Evolutionary conservation across 2,888 invertebrate genomes (phyloP).

Genomic region (Galerucella nymphaeae): DNA sequence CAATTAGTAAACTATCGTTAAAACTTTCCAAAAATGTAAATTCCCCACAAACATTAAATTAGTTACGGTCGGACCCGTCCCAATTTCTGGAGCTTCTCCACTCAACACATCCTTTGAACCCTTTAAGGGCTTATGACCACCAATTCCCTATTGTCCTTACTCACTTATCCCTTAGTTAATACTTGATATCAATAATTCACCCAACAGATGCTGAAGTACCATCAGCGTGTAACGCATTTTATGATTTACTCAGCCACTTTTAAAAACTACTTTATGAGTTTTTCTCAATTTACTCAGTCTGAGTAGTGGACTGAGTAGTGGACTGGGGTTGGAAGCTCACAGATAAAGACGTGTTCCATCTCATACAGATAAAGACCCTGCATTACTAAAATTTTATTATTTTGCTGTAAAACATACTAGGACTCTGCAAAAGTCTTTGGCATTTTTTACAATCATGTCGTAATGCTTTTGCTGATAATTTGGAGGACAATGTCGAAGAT

Average conservation of each 20-base stretch:
- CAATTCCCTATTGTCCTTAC: constrained; percentile 23
- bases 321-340: no score
- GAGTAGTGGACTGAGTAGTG: no score
- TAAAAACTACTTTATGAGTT: background rate
- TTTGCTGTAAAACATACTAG: no score
- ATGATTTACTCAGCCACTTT: no score
- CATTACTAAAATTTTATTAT: no score
- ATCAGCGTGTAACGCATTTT: background rate
- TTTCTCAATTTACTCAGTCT: constrained; percentile 4
- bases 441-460: no score
- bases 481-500: no score
- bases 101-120: constrained; percentile 31
- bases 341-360: no score
- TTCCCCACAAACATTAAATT: background rate
- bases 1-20: background rate
- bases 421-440: no score
- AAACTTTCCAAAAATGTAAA: background rate
- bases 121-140: constrained; percentile 27
- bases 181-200: constrained; percentile 27
- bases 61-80: background rate
- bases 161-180: constrained; percentile 26
- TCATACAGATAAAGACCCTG: no score
- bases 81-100: background rate
- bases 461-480: no score
- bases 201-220: constrained; percentile 1